These are phyloP conservation scores for Scomber japonicus DNA, from an alignment of 2,113 vertebrate species.

Conservation along the genomic window DNA sequence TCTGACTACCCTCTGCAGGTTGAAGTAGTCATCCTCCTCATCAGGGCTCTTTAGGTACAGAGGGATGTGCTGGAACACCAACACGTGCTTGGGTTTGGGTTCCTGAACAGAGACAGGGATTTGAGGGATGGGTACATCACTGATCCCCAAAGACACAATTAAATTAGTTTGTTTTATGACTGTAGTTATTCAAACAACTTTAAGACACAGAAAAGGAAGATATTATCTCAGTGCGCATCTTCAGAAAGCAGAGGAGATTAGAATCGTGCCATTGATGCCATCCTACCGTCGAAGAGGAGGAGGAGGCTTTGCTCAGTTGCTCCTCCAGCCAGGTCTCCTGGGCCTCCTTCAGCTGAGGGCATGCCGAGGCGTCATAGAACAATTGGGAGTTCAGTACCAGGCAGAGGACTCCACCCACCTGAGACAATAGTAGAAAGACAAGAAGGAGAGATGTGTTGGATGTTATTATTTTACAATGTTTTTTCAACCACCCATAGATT, in stretches of 20 bases:
- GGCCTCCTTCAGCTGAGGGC: constrained; percentile 86
- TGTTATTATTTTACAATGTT: not conserved
- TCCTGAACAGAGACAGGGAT: constrained; percentile 38
- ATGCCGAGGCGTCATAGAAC: constrained; percentile 88
- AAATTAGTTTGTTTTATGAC: not conserved
- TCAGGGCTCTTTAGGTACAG: constrained; percentile 88
- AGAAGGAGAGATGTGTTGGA: not conserved
- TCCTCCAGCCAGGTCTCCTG: constrained; percentile 92
- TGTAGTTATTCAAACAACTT: constrained; percentile 4
- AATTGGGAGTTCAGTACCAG: constrained; percentile 97
- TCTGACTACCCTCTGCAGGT: constrained; percentile 87
- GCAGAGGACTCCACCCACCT: constrained; percentile 92
- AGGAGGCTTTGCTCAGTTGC: constrained; percentile 85
- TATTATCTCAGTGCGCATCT: not conserved
- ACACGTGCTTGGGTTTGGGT: constrained; percentile 85
- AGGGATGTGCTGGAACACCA: constrained; percentile 97
- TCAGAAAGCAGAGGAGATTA: constrained; percentile 16
- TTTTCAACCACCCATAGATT: not conserved
- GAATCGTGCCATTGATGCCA: not conserved
- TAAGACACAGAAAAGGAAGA: constrained; percentile 9
- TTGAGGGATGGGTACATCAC: not conserved
- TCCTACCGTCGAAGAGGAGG: constrained; percentile 58
- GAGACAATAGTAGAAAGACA: constrained; percentile 17
- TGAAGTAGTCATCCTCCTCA: constrained; percentile 95
- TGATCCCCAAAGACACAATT: not conserved